phyloP scores from a whole-genome alignment of 2,797 vertebrate species.

The Eidolon dupreanum region DNA sequence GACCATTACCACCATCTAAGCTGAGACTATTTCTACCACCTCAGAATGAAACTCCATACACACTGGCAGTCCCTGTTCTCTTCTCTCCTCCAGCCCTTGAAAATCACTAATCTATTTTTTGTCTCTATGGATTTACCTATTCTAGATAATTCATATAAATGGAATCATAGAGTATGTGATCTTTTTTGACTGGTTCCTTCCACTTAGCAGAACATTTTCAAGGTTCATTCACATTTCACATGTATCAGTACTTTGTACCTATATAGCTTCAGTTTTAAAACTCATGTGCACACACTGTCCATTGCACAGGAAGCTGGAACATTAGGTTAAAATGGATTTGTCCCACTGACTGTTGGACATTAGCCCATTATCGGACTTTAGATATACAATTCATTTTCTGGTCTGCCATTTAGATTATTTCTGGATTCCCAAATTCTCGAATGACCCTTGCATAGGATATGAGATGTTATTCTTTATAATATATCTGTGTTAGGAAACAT shows the following conservation, averaged over 20 bases:
- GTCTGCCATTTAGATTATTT: constrained; percentile 1
- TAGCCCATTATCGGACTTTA: neutral
- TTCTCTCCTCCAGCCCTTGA: neutral
- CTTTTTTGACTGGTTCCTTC: neutral
- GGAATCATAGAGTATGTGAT: neutral
- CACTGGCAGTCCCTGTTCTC: neutral
- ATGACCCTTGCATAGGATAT: neutral
- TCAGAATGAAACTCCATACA: neutral
- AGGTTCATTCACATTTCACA: neutral
- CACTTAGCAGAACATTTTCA: neutral
- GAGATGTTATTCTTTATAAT: neutral
- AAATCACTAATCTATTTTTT: neutral
- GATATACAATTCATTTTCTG: neutral
- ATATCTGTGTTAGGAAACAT: neutral
- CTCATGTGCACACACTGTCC: neutral
- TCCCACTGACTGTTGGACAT: neutral
- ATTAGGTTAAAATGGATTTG: neutral
- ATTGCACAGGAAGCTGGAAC: neutral
- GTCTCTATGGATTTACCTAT: neutral
- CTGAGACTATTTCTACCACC: neutral
- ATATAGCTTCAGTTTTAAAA: neutral
- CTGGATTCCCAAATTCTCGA: constrained; percentile 9
- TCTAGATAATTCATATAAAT: neutral
- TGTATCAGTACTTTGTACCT: neutral
- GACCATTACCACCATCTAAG: neutral